Evolutionary conservation across 2,888 invertebrate species (phyloP).

Genomic region (Chrysina gloriosa): DNA sequence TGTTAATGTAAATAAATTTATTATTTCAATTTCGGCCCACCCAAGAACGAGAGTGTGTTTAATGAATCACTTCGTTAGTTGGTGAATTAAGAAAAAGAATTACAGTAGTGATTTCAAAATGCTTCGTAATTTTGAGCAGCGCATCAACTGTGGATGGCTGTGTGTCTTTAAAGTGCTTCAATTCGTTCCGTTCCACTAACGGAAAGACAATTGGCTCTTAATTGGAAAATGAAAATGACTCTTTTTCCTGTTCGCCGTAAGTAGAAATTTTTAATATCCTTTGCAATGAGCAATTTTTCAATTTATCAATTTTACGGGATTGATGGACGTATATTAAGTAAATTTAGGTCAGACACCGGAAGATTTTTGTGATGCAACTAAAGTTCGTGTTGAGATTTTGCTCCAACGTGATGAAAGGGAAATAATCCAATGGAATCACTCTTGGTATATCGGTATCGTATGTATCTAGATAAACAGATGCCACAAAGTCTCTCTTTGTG

Average conservation of each 20-base stretch:
- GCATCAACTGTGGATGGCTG: not conserved
- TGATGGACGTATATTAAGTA: too few species aligned
- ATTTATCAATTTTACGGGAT: conserved; percentile 4
- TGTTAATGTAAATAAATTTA: conserved; percentile 37
- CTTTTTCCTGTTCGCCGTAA: conserved; percentile 25
- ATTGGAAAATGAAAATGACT: conserved; percentile 32
- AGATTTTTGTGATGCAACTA: too few species aligned
- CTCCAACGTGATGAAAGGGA: too few species aligned
- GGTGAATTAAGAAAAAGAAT: conserved; percentile 14
- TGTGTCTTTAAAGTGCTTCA: conserved; percentile 29
- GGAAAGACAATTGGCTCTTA: conserved; percentile 25
- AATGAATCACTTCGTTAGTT: conserved; percentile 31
- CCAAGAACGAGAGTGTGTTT: conserved; percentile 15
- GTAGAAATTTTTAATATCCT: conserved; percentile 27
- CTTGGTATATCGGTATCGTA: too few species aligned
- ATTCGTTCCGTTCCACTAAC: conserved; percentile 23
- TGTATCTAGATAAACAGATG: too few species aligned
- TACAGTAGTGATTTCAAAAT: conserved; percentile 36
- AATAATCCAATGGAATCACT: too few species aligned
- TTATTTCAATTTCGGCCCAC: conserved; percentile 31
- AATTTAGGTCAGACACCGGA: too few species aligned
- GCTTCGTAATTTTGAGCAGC: conserved; percentile 19
- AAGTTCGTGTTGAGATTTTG: too few species aligned
- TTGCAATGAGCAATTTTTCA: conserved; percentile 7
- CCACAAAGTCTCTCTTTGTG: too few species aligned